Conservation (phyloP, 2,888 invertebrate genomes). For the Toxonevra muliebris region DNA sequence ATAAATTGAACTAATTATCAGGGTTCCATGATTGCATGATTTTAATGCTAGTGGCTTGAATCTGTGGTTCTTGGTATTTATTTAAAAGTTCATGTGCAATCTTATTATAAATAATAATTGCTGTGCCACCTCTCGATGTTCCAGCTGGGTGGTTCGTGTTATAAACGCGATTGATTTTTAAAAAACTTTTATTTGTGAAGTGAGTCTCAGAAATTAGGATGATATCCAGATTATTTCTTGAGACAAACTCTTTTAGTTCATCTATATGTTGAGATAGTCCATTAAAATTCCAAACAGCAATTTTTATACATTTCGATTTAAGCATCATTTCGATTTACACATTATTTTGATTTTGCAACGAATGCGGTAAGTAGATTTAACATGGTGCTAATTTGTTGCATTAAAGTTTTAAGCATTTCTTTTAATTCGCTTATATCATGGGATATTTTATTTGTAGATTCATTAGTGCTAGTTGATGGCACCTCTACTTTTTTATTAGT, state of each 20-base stretch:
- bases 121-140: background rate
- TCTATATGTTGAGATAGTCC: background rate
- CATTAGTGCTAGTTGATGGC: too few species aligned
- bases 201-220: background rate
- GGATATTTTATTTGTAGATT: too few species aligned
- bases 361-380: too few species aligned
- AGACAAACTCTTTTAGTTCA: background rate
- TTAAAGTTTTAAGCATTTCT: too few species aligned
- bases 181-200: background rate
- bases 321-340: too few species aligned
- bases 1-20: constrained; percentile 10
- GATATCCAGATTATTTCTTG: background rate
- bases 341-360: too few species aligned
- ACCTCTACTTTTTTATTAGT: too few species aligned
- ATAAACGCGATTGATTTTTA: background rate
- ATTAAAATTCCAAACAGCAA: background rate
- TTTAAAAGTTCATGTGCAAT: background rate
- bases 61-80: background rate
- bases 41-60: constrained; percentile 27
- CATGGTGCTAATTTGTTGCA: too few species aligned
- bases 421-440: too few species aligned
- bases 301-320: too few species aligned
- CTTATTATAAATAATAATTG: constrained; percentile 1
- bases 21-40: constrained; percentile 1
- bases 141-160: background rate